Base-by-base conservation (phyloP, 2,113 vertebrate species). In the Ivindomyrus marchei region DNA sequence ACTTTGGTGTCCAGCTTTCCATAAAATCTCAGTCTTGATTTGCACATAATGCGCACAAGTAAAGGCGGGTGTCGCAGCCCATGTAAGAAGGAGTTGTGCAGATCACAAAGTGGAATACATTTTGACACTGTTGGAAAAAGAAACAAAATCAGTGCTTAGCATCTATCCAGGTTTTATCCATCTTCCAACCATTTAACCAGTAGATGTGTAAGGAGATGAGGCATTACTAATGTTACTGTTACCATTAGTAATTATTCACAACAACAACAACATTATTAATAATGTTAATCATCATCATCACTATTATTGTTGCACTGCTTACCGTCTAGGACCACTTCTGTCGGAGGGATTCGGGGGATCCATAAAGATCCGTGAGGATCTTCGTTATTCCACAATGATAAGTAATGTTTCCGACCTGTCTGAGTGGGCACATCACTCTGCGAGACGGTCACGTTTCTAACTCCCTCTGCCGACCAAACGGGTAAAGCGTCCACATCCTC, bases 301-400 rank as follows among this genome's bases (percentile, higher is more conserved):
- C 50, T 56, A 21, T 56, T 3, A 15, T 24, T 87, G 42, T 0
- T 31, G 2, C 39, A 3, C 9, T 46, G 31, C 96, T 97, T 93
- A 98, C 97, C 94, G 4, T 97, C 95, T 50, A 97, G 92, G 27
- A 94, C 90, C 27, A 93, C 90, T 24, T 93, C 93, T 8, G 93
- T 89, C 1, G 91, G 92, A 0, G 93, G 85, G 31, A n/a, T 91
- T 5, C 92, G 91, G 0, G 90, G 89, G 53, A 92, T 58, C 97
- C 98, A 99, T 7, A 95, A 5, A 8, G 94, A 94, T 5, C 98
- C 97, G 8, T 96, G 96, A 0, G 97, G 97, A 17, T 98, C 97
- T 53, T 97, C 97, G 27, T 97, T 97, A 91, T 98, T 98, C 98
- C 98, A 98, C 24, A 98, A 94, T 0, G 97, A 91, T 52, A 99